Conservation (phyloP, 2,888 invertebrate genomes). For the Physocephala rufipes region DNA sequence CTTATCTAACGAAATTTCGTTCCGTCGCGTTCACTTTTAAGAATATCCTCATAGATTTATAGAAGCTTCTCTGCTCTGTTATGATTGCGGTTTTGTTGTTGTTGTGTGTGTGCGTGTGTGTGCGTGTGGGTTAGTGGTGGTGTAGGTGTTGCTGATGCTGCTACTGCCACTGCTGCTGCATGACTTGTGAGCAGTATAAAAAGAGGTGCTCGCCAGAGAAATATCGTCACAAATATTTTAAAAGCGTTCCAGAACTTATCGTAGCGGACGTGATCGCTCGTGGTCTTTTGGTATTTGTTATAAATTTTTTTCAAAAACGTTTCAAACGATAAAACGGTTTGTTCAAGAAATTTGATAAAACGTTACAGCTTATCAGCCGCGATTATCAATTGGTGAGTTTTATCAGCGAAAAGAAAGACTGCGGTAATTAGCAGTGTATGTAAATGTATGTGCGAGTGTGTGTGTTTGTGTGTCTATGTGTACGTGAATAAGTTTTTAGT, state of each 20-base stretch:
- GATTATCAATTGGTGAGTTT: slow-evolving; percentile 28
- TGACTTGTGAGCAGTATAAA: slow-evolving; percentile 39
- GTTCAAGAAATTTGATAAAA: too few species aligned
- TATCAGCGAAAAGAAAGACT: not conserved
- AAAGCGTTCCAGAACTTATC: slow-evolving; percentile 39
- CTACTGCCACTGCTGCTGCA: not conserved
- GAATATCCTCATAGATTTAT: slow-evolving; percentile 4
- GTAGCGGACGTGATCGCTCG: not conserved
- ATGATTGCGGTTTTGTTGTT: too few species aligned
- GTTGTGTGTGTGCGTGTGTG: not conserved
- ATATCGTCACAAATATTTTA: slow-evolving; percentile 47
- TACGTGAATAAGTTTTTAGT: too few species aligned
- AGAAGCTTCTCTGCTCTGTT: too few species aligned
- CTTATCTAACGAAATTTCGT: not conserved
- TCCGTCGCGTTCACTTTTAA: slow-evolving; percentile 15
- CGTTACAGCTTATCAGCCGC: too few species aligned
- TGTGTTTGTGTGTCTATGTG: not conserved
- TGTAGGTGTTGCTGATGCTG: not conserved
- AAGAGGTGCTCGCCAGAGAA: slow-evolving; percentile 41
- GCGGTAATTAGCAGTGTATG: not conserved
- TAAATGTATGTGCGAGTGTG: not conserved
- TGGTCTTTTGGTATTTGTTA: not conserved
- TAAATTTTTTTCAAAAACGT: too few species aligned
- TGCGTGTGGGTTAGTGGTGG: not conserved
- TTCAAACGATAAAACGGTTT: too few species aligned